Evolutionary conservation across 2,797 vertebrate species (phyloP).

Genomic region (Anguilla megastoma): DNA sequence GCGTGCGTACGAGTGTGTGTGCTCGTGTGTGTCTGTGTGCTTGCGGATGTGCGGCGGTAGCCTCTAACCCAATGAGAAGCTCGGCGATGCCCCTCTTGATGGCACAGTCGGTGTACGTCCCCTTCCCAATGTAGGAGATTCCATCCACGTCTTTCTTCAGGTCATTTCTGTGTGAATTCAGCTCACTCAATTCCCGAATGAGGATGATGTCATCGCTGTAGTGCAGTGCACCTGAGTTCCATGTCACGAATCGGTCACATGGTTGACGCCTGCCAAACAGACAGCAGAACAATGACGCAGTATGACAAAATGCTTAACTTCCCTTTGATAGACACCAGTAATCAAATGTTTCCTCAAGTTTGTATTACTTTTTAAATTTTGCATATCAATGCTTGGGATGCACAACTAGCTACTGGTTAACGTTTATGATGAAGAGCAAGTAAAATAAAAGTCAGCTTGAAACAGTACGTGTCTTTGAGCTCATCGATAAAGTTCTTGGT

Average conservation of each 20-base stretch:
- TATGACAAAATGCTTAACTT: not conserved
- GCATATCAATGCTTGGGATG: not conserved
- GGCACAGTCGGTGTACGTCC: constrained; percentile 94
- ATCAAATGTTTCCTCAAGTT: not conserved
- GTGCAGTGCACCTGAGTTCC: constrained; percentile 92
- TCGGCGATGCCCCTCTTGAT: constrained; percentile 88
- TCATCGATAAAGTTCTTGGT: constrained; percentile 87
- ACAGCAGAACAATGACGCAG: not conserved
- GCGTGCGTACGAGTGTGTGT: not conserved
- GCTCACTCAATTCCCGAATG: constrained; percentile 72
- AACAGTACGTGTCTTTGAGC: constrained; percentile 78
- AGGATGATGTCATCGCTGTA: constrained; percentile 88
- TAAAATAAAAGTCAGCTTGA: not conserved
- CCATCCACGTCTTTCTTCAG: constrained; percentile 72
- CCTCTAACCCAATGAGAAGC: constrained; percentile 79
- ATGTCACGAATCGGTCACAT: constrained; percentile 86
- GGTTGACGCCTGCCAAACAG: constrained; percentile 76
- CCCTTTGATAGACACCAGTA: not conserved
- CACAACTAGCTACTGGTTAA: not conserved
- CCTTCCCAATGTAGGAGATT: constrained; percentile 89
- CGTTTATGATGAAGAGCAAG: not conserved
- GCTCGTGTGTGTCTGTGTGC: not conserved
- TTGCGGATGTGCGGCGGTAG: not conserved
- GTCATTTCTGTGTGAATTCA: constrained; percentile 53
- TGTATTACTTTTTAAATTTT: not conserved